Base-by-base conservation (phyloP, 2,797 vertebrate genomes). In the Tenualosa thibaudeaui region DNA sequence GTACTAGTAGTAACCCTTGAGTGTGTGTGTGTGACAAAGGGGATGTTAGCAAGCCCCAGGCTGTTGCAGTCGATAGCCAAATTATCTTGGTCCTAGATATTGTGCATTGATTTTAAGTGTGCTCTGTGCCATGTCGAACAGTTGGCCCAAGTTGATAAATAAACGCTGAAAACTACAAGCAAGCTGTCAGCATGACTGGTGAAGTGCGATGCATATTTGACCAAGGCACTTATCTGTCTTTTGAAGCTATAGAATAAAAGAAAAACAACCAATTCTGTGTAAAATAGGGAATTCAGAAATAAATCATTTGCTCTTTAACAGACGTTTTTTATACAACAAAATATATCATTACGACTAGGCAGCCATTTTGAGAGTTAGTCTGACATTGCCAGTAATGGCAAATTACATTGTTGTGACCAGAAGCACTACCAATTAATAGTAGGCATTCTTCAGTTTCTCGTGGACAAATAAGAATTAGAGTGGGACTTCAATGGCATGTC, bases 201-300 rank as follows among this genome's bases (percentile, higher is more conserved):
- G 84, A 86, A 87, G 68, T 83, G 5, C 56, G 26, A 85, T 90
- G 87, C 86, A 85, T 84, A 85, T 91, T 88, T 86, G 89, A 90
- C 93, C 92, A 94, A 94, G 93, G 93, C 93, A 93, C 93, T 92
- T 92, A 50, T 86, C 91, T 91, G 88, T 88, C 90, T 90, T 87
- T 68, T 78, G 24, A 90, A 90, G 85, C 85, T 78, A 12, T 40
- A 78, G 37, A 22, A 86, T 53, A 53, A 82, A 83, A 87, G 84
- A 86, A 51, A 85, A 89, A 31, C 31, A 56, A 86, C 83, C 19
- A 62, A 91, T 87, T 86, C 92, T 88, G 87, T 82, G 81, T 83
- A 81, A 81, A 83, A 26, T 12, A 49, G 68, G 15, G 53, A 43
- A 19, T 22, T 46, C 40, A 46, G 71, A 78, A 78, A 78, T 43